Base-by-base conservation (phyloP, 2,888 invertebrate genomes). In the Yponomeuta malinellus region DNA sequence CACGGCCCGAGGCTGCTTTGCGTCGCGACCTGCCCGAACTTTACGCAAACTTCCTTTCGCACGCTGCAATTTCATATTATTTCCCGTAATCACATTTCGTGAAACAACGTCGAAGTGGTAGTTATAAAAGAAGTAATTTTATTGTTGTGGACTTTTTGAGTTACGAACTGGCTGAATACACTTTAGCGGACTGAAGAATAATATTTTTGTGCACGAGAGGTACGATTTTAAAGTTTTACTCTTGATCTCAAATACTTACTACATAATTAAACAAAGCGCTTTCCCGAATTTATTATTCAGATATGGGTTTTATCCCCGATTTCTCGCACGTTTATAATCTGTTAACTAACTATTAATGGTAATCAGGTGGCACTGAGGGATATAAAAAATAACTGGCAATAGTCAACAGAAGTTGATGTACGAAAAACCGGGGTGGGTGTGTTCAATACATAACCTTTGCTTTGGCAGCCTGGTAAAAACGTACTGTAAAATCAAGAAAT, bases 1-100 rank as follows among this genome's bases (percentile, higher is more conserved):
- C 84, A 83, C 84, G 80, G 76, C 74, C 77, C 75, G 73, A 79
- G 82, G 75, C 75, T 75, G 76, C 73, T 66, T 79, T 75, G 76
- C 72, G 76, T 80, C 81, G 78, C 81, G 80, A 81, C 83, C 85
- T 86, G 83, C 84, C 85, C 83, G 83, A 91, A 91, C 87, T 90
- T 91, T 90, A 73, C 84, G 85, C 83, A 78, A 85, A 84, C 83
- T 82, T 82, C 78, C 83, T 85, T 78, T 81, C 77, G 73, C 43
- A 78, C 75, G 71, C 79, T 84, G 70, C 12, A 5, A 59, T 15
- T 12, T 59, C 12, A 59, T 59, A 59, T 0, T 59, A 12, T 12
- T 15, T 59, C 2, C 52, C 8, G 15, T 59, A 15, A 15, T 3
- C 15, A 52, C 52, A 52, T 52, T 59, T 59, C 15, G 12, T 10